These are phyloP conservation scores for Stictocephala bisonia DNA, from an alignment of 2,888 invertebrate genomes.

Conservation along the genomic window DNA sequence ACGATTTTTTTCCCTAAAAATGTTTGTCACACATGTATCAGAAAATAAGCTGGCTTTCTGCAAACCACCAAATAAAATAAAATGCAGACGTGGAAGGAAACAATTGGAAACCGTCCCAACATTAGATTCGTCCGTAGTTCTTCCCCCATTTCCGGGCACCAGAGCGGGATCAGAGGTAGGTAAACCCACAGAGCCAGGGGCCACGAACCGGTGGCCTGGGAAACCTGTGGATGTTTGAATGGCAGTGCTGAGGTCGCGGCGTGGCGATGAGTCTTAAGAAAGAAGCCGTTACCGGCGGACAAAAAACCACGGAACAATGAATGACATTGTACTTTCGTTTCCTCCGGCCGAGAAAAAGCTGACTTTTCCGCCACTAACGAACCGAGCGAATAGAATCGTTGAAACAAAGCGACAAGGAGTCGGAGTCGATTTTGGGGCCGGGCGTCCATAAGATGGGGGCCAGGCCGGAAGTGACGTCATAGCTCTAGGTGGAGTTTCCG, in stretches of 20 bases:
- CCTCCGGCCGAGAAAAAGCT: slow-evolving; percentile 21
- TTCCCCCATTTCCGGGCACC: too few species aligned
- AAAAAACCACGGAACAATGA: slow-evolving; percentile 39
- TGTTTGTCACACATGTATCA: too few species aligned
- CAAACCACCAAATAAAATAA: too few species aligned
- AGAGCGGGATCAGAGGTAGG: too few species aligned
- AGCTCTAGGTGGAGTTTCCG: slow-evolving; percentile 44
- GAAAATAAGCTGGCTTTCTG: too few species aligned
- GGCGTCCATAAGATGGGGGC: slow-evolving; percentile 45
- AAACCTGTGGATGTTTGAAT: slow-evolving; percentile 3
- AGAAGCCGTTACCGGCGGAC: slow-evolving; percentile 33
- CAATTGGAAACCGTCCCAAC: too few species aligned
- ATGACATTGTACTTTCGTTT: slow-evolving; percentile 41
- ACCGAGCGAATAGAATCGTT: slow-evolving; percentile 40
- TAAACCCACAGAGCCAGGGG: too few species aligned
- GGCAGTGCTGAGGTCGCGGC: not conserved
- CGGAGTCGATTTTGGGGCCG: slow-evolving; percentile 35
- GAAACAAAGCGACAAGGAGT: slow-evolving; percentile 36
- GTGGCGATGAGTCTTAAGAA: slow-evolving; percentile 36
- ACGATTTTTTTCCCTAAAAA: too few species aligned
- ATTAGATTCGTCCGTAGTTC: too few species aligned
- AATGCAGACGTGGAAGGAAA: too few species aligned
- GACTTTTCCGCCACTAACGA: slow-evolving; percentile 40
- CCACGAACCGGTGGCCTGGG: not conserved
- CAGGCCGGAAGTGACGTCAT: slow-evolving; percentile 43